Base-by-base conservation (phyloP, 2,888 invertebrate species). In the Drosophila tanythrix region DNA sequence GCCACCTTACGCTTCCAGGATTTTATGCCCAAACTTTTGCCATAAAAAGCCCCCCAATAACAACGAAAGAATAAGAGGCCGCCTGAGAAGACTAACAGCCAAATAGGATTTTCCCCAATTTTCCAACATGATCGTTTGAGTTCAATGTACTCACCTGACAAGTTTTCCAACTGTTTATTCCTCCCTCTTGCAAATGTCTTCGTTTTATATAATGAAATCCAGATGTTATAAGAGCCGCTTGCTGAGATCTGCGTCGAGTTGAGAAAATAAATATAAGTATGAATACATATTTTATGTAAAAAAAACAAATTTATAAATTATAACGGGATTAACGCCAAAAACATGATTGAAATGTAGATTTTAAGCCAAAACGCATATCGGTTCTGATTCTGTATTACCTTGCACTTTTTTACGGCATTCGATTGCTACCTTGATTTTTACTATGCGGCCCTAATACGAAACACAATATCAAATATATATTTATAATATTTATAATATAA, bases 1-100 rank as follows among this genome's bases (percentile, higher is more conserved):
- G 59, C 66, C 59, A 56, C 52, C 61, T 73, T 53, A 29, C 31
- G 75, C 79, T 63, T 29, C n/a, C 36, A 53, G n/a, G 67, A 46
- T 68, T 81, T 81, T 78, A 83, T 77, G 83, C 53, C 53, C 74
- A 50, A 80, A 79, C 52, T 79, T 79, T 55, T 73, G 25, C 60
- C 74, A 73, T 79, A 73, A 79, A 78, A 59, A 46, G 5, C 3
- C 52, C 15, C 21, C 25, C 8, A 50, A 50, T 18, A 27, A 50
- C 27, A 50, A 21, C 25, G 8, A 46, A 25, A 46, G 15, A 25
- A 25, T 21, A 3, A 46, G 21, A 21, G 7, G 43, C 21, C 11
- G 21, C 15, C 48, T 25, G 15, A 18, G 56, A n/a, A 8, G 15
- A 11, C 29, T 7, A 51, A 11, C 31, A 31, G 6, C 51, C 51